Conservation (phyloP, 2,888 invertebrate genomes). For the Epiblema foenella region DNA sequence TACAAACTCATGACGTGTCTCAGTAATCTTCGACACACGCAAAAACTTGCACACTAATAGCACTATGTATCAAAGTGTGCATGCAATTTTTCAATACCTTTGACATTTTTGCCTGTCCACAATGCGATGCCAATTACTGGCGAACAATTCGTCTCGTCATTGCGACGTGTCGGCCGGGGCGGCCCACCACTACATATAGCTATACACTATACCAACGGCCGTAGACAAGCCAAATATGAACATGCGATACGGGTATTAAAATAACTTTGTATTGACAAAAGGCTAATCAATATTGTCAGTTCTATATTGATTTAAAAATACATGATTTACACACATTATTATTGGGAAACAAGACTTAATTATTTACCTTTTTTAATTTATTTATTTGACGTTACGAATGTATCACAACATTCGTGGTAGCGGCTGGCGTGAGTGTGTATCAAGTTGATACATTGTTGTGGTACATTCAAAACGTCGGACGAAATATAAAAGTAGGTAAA, state of each 20-base stretch:
- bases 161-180: slow-evolving; percentile 50
- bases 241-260: background rate
- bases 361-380: too few species aligned
- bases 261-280: too few species aligned
- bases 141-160: slow-evolving; percentile 66
- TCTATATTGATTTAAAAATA: too few species aligned
- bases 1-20: background rate
- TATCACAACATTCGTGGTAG: too few species aligned
- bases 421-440: too few species aligned
- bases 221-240: slow-evolving; percentile 20
- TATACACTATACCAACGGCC: slow-evolving; percentile 23
- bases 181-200: slow-evolving; percentile 20
- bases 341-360: too few species aligned
- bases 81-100: slow-evolving; percentile 56
- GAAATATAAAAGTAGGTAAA: too few species aligned
- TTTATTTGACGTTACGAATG: too few species aligned
- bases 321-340: too few species aligned
- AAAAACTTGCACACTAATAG: slow-evolving; percentile 27
- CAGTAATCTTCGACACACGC: background rate
- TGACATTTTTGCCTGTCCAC: slow-evolving; percentile 57
- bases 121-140: slow-evolving; percentile 61
- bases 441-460: too few species aligned
- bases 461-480: too few species aligned
- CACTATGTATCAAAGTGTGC: slow-evolving; percentile 44
- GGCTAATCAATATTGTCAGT: too few species aligned